Conservation (phyloP, 2,888 invertebrate genomes). For the Plutella xylostella region DNA sequence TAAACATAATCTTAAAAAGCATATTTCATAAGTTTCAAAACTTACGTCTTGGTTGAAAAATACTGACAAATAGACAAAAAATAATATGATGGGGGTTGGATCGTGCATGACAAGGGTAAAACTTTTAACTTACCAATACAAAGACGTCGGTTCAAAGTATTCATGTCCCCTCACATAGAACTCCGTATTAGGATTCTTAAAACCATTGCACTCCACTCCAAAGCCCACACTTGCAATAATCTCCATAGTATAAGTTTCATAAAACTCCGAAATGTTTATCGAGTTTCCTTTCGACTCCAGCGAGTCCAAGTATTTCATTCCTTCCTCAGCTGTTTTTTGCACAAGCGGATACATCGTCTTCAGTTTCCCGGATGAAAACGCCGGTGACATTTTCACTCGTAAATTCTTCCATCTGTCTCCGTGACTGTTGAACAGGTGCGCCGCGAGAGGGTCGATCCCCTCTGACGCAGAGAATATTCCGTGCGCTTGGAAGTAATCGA, state of each 20-base stretch:
- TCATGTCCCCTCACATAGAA: constrained; percentile 58
- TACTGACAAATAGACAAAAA: no score
- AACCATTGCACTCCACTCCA: constrained; percentile 71
- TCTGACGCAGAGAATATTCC: constrained; percentile 68
- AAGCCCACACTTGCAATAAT: constrained; percentile 73
- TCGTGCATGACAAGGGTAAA: no score
- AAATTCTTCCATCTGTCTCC: constrained; percentile 73
- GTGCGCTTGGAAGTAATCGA: constrained; percentile 73
- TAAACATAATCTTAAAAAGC: not conserved
- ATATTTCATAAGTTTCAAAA: no score
- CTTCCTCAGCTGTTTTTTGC: constrained; percentile 64
- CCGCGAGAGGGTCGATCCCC: constrained; percentile 71
- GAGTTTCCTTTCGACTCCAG: constrained; percentile 32
- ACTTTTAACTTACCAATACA: constrained; percentile 57
- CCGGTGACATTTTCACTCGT: constrained; percentile 72
- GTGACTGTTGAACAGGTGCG: constrained; percentile 68
- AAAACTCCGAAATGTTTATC: constrained; percentile 66
- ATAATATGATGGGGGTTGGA: no score
- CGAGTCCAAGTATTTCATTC: constrained; percentile 48
- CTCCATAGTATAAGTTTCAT: constrained; percentile 72
- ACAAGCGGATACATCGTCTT: constrained; percentile 74
- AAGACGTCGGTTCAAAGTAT: constrained; percentile 46
- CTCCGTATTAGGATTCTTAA: constrained; percentile 64
- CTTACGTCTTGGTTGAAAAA: no score
- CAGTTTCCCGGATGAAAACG: constrained; percentile 76